Evolutionary conservation across 2,113 vertebrate genomes (phyloP), one percentile per base, ranked within the genome.

Genomic region (Isurus oxyrinchus): DNA sequence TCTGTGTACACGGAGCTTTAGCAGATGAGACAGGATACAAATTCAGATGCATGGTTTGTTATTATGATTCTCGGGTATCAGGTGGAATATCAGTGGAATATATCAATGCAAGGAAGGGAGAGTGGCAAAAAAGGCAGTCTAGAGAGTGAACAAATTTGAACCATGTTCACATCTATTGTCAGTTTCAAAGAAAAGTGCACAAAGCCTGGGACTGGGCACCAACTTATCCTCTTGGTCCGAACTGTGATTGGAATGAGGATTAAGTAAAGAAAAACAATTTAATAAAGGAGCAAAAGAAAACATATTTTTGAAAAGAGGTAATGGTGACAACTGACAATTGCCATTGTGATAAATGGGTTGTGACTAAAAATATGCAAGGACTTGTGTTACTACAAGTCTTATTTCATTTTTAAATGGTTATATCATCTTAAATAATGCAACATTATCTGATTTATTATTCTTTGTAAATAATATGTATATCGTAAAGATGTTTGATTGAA

Each of bases 401-500:
- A 88, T 10, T 23, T 88, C 67, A 31, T 88, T 88, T 53, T 55
- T 27, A 88, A 88, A 88, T 88, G 53, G 23, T 25, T 88, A 55
- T 55, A 53, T 21, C 21, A 69, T 88, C 23, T 88, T 21, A 55
- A 10, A 88, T 31, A 90, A 31, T 57, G 57, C 3, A 59, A 61
- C 31, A 61, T 94, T 94, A 84, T 84, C 40, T 84, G 81, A n/a
- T 63, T 94, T 19, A 40, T 7, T 25, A 61, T 94, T 63, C 90
- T 93, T 93, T 44, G n/a, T 63, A n/a, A 63, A 40, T 94, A 44
- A 66, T 63, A 94, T 3, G 61, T 63, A 66, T 40, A 63, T 93
- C 57, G 27, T 94, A 94, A 94, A 94, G 90, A 94, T 94, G 59
- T 63, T 61, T 40, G 59, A 21, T 94, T 94, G 63, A 63, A 66